Evolutionary conservation across 2,113 vertebrate genomes (phyloP), one percentile per base, ranked within the genome.

Genomic region (Calonectris borealis): DNA sequence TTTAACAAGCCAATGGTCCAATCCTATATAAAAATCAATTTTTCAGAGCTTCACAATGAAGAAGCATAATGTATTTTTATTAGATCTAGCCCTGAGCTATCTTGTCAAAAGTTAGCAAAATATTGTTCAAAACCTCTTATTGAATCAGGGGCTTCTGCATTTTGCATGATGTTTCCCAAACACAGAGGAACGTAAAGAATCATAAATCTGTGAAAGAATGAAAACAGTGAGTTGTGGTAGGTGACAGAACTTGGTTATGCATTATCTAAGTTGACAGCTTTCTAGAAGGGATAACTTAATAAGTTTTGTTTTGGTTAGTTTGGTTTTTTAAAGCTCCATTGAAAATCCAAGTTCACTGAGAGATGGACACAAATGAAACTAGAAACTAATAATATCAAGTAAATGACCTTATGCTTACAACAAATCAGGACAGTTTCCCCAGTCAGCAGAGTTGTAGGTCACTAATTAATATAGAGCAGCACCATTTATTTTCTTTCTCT

Each of bases 11-110:
- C 69, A 87, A 61, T 91, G 88, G 83, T 95, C 83, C 72, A 87
- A 96, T 92, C 76, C 95, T 94, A 91, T 97, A 76, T 29, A 93
- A 96, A 96, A 96, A 93, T 94, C 80, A 88, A 90, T 89, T 87
- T 94, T 97, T 95, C 85, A 95, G 70, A 64, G 36, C 77, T 93
- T 82, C 90, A 80, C 54, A 69, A 87, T 82, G 70, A 91, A 96
- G 86, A 68, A 94, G 18, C 21, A 69, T 86, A 91, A 96, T 87
- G 86, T n/a, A 49, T 85, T 96, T 96, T 96, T 94, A 93, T 77
- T 91, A 44, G 66, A 91, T 95, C 61, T 95, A 92, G 80, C 91
- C 92, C 70, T 61, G 57, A 94, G 77, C 88, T 69, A 52, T 82
- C 77, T 87, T 95, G 83, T 91, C 77, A 94, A 91, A 96, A 91